Conservation (phyloP, 2,113 vertebrate genomes). For the Anoplopoma fimbria region DNA sequence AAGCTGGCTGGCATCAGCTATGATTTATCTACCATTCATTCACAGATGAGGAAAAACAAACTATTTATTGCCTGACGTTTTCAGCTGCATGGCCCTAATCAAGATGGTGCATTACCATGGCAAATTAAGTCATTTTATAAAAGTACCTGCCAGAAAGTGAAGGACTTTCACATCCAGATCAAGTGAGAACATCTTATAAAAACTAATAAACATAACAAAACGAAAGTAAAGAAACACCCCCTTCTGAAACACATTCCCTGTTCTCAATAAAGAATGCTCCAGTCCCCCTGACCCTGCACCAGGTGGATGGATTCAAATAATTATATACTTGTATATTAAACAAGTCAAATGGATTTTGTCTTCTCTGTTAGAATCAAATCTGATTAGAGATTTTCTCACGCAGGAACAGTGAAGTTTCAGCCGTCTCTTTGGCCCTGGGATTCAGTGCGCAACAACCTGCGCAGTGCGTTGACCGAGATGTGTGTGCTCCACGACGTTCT, state of each 20-base stretch:
- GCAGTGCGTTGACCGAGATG: slow-evolving; percentile 95
- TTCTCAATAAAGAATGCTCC: not conserved
- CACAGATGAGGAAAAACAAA: not conserved
- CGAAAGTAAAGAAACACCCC: not conserved
- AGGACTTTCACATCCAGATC: not conserved
- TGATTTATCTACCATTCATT: not conserved
- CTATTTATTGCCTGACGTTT: not conserved
- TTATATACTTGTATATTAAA: not conserved
- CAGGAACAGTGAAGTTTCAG: slow-evolving; percentile 95
- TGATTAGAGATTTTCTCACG: not conserved
- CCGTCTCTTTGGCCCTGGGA: slow-evolving; percentile 99
- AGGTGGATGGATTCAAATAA: not conserved
- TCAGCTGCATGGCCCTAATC: not conserved
- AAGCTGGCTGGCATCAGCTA: not conserved
- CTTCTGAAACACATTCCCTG: not conserved
- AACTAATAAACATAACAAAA: not conserved
- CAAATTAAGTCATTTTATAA: not conserved
- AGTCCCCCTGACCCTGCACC: not conserved
- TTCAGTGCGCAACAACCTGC: slow-evolving; percentile 94
- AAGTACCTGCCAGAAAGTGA: not conserved
- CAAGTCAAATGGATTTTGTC: not conserved
- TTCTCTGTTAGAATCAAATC: not conserved
- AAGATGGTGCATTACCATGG: not conserved
- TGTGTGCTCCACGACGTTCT: slow-evolving; percentile 97
- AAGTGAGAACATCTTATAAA: too few species aligned